A percentile compares a stretch with the other conserved stretches of the same genome.
These are phyloP conservation scores for Spisula solida DNA, from an alignment of 2,888 invertebrate genomes.

Conservation along the genomic window DNA sequence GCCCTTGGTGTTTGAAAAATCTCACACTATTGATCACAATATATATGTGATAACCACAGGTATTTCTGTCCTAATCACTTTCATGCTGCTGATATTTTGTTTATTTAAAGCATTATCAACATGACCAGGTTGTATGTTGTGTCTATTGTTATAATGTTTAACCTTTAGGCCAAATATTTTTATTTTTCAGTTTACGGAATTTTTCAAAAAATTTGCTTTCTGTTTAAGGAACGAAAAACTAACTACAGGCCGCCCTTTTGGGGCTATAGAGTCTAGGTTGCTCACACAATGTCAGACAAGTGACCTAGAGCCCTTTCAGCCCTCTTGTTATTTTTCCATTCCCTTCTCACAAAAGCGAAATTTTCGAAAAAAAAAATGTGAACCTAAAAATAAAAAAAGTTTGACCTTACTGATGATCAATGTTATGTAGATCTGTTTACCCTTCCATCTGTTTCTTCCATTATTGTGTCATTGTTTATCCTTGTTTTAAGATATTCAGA, in stretches of 20 bases:
- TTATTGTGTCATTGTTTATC: neutral
- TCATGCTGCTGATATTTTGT: conserved; percentile 14
- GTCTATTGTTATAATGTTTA: conserved; percentile 7
- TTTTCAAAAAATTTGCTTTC: too few species aligned
- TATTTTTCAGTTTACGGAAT: too few species aligned
- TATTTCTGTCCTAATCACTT: conserved; percentile 23
- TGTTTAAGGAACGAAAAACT: too few species aligned
- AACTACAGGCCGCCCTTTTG: too few species aligned
- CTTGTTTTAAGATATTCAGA: neutral
- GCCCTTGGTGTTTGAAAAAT: neutral
- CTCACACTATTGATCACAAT: neutral
- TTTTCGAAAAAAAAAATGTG: too few species aligned
- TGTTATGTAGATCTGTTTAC: neutral
- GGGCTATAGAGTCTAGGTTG: too few species aligned
- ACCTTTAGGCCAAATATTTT: neutral
- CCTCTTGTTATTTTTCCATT: too few species aligned
- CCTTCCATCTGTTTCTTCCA: too few species aligned
- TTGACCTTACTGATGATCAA: neutral
- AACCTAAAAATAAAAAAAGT: too few species aligned
- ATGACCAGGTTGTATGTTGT: neutral
- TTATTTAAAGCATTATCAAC: neutral
- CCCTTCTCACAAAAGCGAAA: too few species aligned
- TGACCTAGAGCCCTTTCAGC: too few species aligned
- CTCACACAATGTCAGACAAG: too few species aligned
- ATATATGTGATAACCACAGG: neutral